phyloP scores from a whole-genome alignment of 2,888 invertebrate genomes.

The Apotomis turbidana region DNA sequence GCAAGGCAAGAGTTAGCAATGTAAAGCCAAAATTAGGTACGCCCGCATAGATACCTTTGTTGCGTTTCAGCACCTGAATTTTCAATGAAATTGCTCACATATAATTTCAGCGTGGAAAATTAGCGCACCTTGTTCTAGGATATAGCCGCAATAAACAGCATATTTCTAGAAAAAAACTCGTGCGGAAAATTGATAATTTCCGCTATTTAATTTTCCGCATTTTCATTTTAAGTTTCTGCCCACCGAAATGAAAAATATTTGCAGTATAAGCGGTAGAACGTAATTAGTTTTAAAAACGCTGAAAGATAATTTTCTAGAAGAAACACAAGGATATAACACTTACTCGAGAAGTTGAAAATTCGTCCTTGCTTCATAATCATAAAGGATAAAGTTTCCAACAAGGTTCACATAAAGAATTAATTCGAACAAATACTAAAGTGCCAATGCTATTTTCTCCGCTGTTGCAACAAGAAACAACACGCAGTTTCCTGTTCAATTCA shows the following conservation, averaged over 20 bases:
- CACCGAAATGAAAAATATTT: constrained; percentile 15
- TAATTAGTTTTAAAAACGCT: constrained; percentile 25
- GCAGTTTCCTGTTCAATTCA: too few relatives aligned
- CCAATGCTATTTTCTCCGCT: too few relatives aligned
- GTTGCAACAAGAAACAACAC: too few relatives aligned
- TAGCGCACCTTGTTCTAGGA: constrained; percentile 4
- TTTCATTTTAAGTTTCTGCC: constrained; percentile 9
- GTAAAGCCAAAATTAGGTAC: neutral
- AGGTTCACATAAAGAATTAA: too few relatives aligned
- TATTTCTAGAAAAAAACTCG: neutral
- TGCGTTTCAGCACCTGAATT: neutral
- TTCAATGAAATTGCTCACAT: neutral
- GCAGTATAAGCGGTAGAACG: neutral
- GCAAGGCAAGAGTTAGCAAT: too few relatives aligned
- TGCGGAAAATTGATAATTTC: neutral
- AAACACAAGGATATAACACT: neutral
- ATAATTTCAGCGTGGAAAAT: neutral
- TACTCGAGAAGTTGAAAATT: too few relatives aligned
- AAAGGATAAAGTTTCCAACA: too few relatives aligned
- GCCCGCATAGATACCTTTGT: neutral
- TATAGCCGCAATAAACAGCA: neutral
- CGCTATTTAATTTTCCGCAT: too few relatives aligned
- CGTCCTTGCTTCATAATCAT: too few relatives aligned
- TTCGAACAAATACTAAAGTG: too few relatives aligned
- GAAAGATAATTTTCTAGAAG: constrained; percentile 15